A percentile compares a stretch with the other conserved stretches of the same genome.
Conservation (phyloP, 1,140 invertebrate genomes). For the Cotesia chilonis region DNA sequence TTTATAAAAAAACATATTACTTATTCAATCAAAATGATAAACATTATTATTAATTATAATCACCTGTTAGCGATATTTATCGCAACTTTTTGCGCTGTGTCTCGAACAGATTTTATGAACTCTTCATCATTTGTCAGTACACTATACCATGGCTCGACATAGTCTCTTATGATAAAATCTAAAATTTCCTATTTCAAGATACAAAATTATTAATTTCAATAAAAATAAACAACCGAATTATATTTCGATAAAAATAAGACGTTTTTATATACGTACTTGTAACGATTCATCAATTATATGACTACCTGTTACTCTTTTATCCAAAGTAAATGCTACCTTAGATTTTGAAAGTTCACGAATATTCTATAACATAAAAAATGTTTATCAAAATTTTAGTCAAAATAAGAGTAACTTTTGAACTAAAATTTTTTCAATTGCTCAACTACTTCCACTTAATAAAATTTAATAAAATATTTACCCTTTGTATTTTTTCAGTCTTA, state of each 20-base stretch:
- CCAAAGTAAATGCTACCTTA: slow-evolving; percentile 62
- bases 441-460: slow-evolving; percentile 19
- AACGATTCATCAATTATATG: slow-evolving; percentile 76
- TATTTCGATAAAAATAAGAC: slow-evolving; percentile 6
- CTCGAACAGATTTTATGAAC: slow-evolving; percentile 68
- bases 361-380: slow-evolving; percentile 46
- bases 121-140: slow-evolving; percentile 67
- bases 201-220: background rate
- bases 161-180: slow-evolving; percentile 79
- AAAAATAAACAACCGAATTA: slow-evolving; percentile 22
- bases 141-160: slow-evolving; percentile 81
- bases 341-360: slow-evolving; percentile 52
- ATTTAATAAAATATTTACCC: slow-evolving; percentile 48
- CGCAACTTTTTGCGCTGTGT: slow-evolving; percentile 67
- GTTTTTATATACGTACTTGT: slow-evolving; percentile 59
- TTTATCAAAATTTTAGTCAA: background rate
- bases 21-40: slow-evolving; percentile 19
- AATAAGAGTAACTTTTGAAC: background rate
- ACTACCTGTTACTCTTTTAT: slow-evolving; percentile 72
- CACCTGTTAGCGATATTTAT: slow-evolving; percentile 70
- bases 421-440: too few species aligned
- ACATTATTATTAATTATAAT: background rate
- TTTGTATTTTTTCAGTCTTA: slow-evolving; percentile 61
- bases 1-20: background rate
- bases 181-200: slow-evolving; percentile 70